Evolutionary conservation across 2,797 vertebrate species (phyloP).

Genomic region (Acanthurus tractus): DNA sequence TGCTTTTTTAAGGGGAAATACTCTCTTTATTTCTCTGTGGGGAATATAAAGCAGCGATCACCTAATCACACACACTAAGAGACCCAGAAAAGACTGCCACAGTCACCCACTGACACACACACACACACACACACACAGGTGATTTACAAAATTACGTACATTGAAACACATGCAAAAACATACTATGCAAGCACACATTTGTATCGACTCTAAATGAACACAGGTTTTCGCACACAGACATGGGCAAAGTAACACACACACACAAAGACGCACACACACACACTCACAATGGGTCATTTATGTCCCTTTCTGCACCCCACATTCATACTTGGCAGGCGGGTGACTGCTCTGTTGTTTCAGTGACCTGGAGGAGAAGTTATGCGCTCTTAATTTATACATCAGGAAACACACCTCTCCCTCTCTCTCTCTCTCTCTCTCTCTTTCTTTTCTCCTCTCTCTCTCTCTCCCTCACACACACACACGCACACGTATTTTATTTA

Average conservation of each 20-base stretch:
- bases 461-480: conserved; percentile 8
- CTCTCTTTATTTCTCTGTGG: conserved; percentile 92
- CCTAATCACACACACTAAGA: conserved; percentile 89
- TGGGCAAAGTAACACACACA: conserved; percentile 15
- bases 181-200: conserved; percentile 82
- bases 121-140: conserved; percentile 15
- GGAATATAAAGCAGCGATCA: conserved; percentile 94
- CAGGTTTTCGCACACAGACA: conserved; percentile 12
- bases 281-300: conserved; percentile 88
- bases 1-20: conserved; percentile 93
- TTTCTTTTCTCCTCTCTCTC: background rate
- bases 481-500: background rate
- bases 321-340: conserved; percentile 84
- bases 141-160: conserved; percentile 18
- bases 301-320: conserved; percentile 74
- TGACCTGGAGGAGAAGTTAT: conserved; percentile 79
- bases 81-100: conserved; percentile 82
- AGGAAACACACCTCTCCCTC: conserved; percentile 66
- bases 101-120: conserved; percentile 48
- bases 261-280: conserved; percentile 84
- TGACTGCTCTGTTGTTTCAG: conserved; percentile 85
- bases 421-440: background rate
- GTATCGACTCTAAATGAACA: conserved; percentile 38
- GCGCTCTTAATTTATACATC: conserved; percentile 78
- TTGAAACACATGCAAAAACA: conserved; percentile 45